Evolutionary conservation across 2,888 invertebrate genomes (phyloP).

Genomic region (Anthrax anthrax): DNA sequence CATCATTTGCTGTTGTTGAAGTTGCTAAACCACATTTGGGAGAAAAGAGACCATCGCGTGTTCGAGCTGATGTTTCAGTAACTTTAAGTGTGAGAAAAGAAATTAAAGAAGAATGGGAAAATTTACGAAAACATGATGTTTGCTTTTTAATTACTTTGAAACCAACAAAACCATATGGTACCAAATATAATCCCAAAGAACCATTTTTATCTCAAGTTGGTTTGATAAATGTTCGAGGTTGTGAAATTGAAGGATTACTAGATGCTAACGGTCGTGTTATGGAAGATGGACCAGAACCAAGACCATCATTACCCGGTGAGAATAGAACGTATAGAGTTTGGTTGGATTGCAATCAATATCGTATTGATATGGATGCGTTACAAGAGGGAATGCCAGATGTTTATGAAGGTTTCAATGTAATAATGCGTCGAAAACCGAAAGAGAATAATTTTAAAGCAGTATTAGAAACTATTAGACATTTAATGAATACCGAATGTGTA

Average conservation of each 20-base stretch:
- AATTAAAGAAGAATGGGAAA: slow-evolving; percentile 95
- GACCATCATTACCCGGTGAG: slow-evolving; percentile 76
- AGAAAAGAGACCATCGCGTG: slow-evolving; percentile 88
- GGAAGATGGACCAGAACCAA: slow-evolving; percentile 88
- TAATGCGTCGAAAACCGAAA: slow-evolving; percentile 97
- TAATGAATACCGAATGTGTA: slow-evolving; percentile 98
- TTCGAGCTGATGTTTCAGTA: slow-evolving; percentile 88
- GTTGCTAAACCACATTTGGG: slow-evolving; percentile 85
- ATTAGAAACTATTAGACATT: slow-evolving; percentile 90
- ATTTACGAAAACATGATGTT: slow-evolving; percentile 90
- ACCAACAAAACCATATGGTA: slow-evolving; percentile 73
- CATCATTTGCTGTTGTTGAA: slow-evolving; percentile 86
- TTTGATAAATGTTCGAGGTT: slow-evolving; percentile 82
- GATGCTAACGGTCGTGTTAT: slow-evolving; percentile 90
- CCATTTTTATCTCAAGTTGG: slow-evolving; percentile 90
- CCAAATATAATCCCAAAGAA: slow-evolving; percentile 64
- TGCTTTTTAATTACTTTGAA: slow-evolving; percentile 89
- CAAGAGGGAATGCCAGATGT: slow-evolving; percentile 55
- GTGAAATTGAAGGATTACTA: slow-evolving; percentile 97
- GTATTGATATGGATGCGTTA: slow-evolving; percentile 74
- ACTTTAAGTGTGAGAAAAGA: slow-evolving; percentile 81
- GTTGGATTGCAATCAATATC: slow-evolving; percentile 95
- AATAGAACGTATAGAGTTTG: slow-evolving; percentile 84
- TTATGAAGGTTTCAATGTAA: slow-evolving; percentile 87
- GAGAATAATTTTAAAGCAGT: slow-evolving; percentile 99